These are phyloP conservation scores for Phrynocephalus guinanensis DNA, from an alignment of 2,797 vertebrate species.

Conservation along the genomic window DNA sequence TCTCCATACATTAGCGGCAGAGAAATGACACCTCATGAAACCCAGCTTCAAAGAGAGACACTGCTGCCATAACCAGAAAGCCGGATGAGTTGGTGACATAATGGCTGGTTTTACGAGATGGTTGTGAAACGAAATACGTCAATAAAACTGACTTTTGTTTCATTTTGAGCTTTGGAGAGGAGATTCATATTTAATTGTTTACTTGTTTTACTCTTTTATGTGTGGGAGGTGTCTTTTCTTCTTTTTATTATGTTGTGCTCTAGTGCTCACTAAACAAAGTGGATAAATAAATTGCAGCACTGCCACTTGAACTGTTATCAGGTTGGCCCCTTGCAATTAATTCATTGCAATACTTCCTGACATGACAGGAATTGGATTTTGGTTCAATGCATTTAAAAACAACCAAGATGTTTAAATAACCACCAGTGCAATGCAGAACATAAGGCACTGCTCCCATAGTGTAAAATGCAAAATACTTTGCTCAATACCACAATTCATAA, in stretches of 20 bases:
- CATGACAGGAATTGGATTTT: neutral
- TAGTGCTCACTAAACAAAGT: neutral
- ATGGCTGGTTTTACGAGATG: neutral
- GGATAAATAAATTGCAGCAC: neutral
- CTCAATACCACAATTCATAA: neutral
- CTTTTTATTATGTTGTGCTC: conserved; percentile 59
- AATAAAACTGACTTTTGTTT: neutral
- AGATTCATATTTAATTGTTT: conserved; percentile 34
- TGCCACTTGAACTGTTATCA: neutral
- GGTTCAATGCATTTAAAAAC: neutral
- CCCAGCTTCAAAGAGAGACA: neutral
- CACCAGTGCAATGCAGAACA: neutral
- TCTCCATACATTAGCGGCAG: neutral
- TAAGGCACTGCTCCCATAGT: neutral
- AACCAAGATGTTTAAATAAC: neutral
- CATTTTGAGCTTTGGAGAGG: neutral
- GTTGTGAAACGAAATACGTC: rapidly evolving
- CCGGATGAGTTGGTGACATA: neutral
- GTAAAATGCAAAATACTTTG: neutral
- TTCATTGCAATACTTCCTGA: neutral
- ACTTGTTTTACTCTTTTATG: conserved; percentile 28
- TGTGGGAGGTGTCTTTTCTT: conserved; percentile 42
- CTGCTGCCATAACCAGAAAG: neutral
- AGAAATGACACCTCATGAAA: neutral
- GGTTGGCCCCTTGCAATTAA: neutral